Evolutionary conservation across 2,113 vertebrate species (phyloP).

Genomic region (Eublepharis macularius): DNA sequence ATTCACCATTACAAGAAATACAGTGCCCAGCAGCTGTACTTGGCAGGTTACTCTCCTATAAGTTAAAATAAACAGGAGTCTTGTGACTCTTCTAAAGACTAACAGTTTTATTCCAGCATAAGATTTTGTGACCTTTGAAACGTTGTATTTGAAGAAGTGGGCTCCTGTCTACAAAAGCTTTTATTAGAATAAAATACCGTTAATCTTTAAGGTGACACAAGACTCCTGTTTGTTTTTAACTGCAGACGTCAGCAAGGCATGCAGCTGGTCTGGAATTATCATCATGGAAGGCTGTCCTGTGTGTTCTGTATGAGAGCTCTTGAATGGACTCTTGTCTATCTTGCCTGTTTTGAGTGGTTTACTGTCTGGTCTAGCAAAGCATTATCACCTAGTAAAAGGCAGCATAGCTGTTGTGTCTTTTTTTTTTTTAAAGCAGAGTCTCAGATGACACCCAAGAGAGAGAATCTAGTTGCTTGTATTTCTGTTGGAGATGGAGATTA

Average conservation of each 20-base stretch:
- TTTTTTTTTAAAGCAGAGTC: not conserved
- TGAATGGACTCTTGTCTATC: not conserved
- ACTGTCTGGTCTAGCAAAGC: not conserved
- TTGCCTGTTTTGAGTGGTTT: not conserved
- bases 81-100: no score
- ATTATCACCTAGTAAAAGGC: not conserved
- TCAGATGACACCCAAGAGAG: not conserved
- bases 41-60: not conserved
- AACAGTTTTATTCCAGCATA: no score
- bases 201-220: no score
- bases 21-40: not conserved
- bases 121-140: no score
- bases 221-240: no score
- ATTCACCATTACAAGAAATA: not conserved
- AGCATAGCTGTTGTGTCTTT: not conserved
- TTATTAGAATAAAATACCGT: no score
- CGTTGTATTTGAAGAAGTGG: no score
- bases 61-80: no score
- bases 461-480: not conserved
- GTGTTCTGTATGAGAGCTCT: not conserved
- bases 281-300: no score
- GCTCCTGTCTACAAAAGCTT: no score
- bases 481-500: not conserved
- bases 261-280: no score
- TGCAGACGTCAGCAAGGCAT: no score